Evolutionary conservation across 2,888 invertebrate species (phyloP).

Genomic region (Thera obeliscata): DNA sequence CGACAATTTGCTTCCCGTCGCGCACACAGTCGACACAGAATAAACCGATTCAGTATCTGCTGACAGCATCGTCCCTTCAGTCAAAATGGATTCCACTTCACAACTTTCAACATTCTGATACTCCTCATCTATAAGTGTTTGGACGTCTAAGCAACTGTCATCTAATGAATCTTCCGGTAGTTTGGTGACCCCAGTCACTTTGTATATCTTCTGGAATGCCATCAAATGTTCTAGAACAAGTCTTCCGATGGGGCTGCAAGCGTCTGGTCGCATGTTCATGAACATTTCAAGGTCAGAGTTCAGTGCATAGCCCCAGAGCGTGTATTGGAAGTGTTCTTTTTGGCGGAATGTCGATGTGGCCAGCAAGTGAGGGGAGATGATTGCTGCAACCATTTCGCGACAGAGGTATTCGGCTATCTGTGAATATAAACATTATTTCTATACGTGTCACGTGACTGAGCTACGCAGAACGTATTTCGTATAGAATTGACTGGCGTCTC

Average conservation of each 20-base stretch:
- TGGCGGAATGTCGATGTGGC: conserved; percentile 79
- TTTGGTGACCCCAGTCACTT: conserved; percentile 60
- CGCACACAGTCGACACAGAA: conserved; percentile 74
- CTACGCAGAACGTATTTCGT: no score
- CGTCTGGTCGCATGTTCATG: conserved; percentile 84
- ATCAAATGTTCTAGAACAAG: conserved; percentile 82
- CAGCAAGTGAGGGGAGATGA: conserved; percentile 78
- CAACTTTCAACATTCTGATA: conserved; percentile 77
- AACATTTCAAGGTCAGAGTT: conserved; percentile 84
- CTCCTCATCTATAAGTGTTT: conserved; percentile 77
- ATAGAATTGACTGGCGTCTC: no score
- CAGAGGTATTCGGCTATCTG: conserved; percentile 87
- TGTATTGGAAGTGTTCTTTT: conserved; percentile 81
- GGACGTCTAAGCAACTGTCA: conserved; percentile 71
- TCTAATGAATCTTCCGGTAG: conserved; percentile 66
- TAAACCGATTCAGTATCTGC: conserved; percentile 75
- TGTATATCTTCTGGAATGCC: conserved; percentile 81
- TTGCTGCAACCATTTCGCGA: conserved; percentile 85
- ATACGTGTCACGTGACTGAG: no score
- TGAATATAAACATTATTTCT: background rate
- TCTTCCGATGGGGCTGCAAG: conserved; percentile 83
- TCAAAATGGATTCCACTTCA: conserved; percentile 70
- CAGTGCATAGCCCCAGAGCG: conserved; percentile 84
- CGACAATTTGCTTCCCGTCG: conserved; percentile 64
- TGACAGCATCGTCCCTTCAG: conserved; percentile 71